Evolutionary conservation across 2,797 vertebrate genomes (phyloP), one percentile per base, ranked within the genome.

Genomic region (Tragelaphus eurycerus): DNA sequence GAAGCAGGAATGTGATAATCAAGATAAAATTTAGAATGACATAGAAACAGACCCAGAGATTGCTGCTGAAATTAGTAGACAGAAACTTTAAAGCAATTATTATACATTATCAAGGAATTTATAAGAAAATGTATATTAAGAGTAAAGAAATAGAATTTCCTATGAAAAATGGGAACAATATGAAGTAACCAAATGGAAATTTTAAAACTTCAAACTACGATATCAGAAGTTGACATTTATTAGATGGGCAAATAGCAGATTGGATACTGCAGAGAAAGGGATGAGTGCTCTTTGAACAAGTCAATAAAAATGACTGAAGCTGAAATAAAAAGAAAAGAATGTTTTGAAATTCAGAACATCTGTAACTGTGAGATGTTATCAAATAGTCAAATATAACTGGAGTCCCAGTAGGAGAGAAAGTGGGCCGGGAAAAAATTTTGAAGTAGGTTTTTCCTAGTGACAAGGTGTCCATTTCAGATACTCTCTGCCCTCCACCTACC

Each of bases 121-220:
- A 79, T 3, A 90, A 52, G 21, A 94, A 76, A 94, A 79, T 90
- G 4, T 3, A 52, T 52, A 78, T 46, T 27, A 3, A 67, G 34
- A 16, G 8, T 89, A 10, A 94, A 88, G 7, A 82, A 76, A 67
- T 34, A 0, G 21, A 71, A 52, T 46, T 71, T 92, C 67, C 52
- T 67, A 60, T 74, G 54, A 94, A 83, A 87, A 88, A 55, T 57
- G 43, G 15, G 34, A 85, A 95, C 15, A 93, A 5, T 29, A 25
- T 34, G 67, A 95, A 87, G 16, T 2, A 86, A 86, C 34, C 14
- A 54, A 89, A 90, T 14, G 48, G 54, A 92, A 94, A 86, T 84
- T 95, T 46, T 79, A 74, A 93, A 94, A 86, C 48, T 89, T 27
- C 87, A 89, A 95, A 95, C 74, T 92, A 6, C 12, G 83, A 50